A percentile compares a stretch with the other conserved stretches of the same genome.
Conservation (phyloP, 2,797 vertebrate genomes). For the Acanthopagrus latus region DNA sequence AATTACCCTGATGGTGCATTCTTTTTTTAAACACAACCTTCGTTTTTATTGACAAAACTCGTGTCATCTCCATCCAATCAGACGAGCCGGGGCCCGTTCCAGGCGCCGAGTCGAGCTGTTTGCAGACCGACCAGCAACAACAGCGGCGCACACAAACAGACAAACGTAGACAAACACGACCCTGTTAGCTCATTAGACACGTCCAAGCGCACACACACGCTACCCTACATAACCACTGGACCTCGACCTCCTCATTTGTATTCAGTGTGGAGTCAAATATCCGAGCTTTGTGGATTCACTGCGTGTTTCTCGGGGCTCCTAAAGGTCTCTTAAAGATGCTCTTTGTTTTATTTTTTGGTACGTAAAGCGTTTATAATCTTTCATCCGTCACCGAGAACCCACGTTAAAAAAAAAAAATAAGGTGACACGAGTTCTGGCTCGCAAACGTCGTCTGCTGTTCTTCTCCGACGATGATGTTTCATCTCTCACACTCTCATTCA, state of each 20-base stretch:
- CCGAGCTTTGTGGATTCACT: neutral
- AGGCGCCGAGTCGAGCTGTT: constrained; percentile 52
- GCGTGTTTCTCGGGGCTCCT: neutral
- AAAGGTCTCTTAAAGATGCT: neutral
- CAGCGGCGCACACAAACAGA: constrained; percentile 43
- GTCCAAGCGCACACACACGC: constrained; percentile 10
- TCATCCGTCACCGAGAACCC: neutral
- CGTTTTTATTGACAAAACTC: constrained; percentile 21
- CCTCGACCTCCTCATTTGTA: neutral
- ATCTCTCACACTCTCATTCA: constrained; percentile 41
- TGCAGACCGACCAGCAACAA: constrained; percentile 23
- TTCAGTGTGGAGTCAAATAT: neutral
- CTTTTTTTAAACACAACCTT: too few species aligned
- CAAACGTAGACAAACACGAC: constrained; percentile 28
- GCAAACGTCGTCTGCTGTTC: constrained; percentile 5
- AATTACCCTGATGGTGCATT: neutral
- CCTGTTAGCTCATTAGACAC: constrained; percentile 49
- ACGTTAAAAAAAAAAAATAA: too few species aligned
- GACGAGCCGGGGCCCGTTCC: constrained; percentile 17
- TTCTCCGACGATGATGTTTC: neutral
- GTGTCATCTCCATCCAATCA: constrained; percentile 14
- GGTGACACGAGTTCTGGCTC: too few species aligned
- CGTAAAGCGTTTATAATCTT: neutral
- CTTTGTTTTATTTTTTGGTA: neutral
- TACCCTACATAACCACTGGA: constrained; percentile 6